A percentile compares a stretch with the other conserved stretches of the same genome.
Evolutionary conservation across 2,797 vertebrate species (phyloP).

Genomic region (Lutra lutra): DNA sequence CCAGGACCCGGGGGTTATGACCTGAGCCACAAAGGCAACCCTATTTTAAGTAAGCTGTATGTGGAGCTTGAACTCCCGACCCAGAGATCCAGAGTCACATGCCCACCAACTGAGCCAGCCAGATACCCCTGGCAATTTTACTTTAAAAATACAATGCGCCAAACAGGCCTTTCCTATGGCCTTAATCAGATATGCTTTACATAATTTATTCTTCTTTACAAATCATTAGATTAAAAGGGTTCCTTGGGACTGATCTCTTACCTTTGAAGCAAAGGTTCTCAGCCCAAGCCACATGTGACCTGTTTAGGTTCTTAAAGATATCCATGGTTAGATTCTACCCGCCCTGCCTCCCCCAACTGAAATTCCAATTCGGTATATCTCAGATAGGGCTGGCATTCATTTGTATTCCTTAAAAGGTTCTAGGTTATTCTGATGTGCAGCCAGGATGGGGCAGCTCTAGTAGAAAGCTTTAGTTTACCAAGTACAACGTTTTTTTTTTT

Average conservation of each 20-base stretch:
- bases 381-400: background rate
- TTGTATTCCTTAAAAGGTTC: background rate
- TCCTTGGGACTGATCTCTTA: background rate
- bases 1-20: background rate
- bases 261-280: slow-evolving; percentile 5
- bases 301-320: background rate
- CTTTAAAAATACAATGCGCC: background rate
- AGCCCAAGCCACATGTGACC: background rate
- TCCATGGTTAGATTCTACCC: background rate
- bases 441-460: background rate
- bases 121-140: background rate
- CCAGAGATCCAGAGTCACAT: background rate
- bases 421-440: background rate
- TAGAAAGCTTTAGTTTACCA: background rate
- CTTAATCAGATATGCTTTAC: background rate
- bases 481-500: background rate
- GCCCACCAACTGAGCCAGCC: background rate
- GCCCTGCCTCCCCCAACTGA: too few species aligned
- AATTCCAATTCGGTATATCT: background rate
- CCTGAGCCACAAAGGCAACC: background rate
- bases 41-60: background rate
- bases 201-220: background rate
- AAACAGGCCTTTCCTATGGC: background rate
- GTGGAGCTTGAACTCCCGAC: background rate
- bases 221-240: background rate